Evolutionary conservation across 2,113 vertebrate genomes (phyloP), one percentile per base, ranked within the genome.

Genomic region (Mesembrinibis cayennensis): DNA sequence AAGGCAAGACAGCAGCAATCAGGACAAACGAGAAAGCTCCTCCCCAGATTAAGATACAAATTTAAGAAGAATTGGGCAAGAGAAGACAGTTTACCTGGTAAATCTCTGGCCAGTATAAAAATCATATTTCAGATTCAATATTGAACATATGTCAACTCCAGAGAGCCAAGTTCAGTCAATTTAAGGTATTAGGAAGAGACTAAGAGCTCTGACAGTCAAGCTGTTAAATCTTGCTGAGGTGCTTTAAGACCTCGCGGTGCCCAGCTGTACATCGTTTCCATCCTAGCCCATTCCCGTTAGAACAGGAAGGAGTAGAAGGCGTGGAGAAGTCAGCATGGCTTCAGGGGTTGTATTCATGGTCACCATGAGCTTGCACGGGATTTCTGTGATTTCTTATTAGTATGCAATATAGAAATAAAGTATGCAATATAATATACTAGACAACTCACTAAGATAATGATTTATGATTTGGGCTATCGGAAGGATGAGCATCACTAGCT

Each of bases 201-300:
- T 70, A 85, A 94, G 62, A 95, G 58, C 87, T 85, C 78, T 94
- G 58, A 73, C 45, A 71, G 62, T 20, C 82, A 90, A 90, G 78
- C 78, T 88, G 78, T 69, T 96, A 88, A 82, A 93, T 80, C 82
- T 69, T 93, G 80, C 62, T 82, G 82, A 87, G 78, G 78, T 90
- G 71, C 82, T 88, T 85, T 96, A 94, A 85, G 87, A 70, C 36
- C 62, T 94, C 92, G 53, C 1, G 0, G 34, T 53, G 82, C 44
- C 52, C 84, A 91, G 78, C 87, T 84, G 82, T 49, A 72, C 5
- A 10, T 71, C 29, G 20, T 71, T 67, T 67, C 69, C 47, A 87
- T 63, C 65, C 56, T 32, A 71, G 55, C 5, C 55, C 22, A 10
- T 13, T 94, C 65, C 55, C 59, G 26, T 12, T 5, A 70, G 29